Conservation (phyloP, 2,113 vertebrate genomes). For the Terrapene triunguis region DNA sequence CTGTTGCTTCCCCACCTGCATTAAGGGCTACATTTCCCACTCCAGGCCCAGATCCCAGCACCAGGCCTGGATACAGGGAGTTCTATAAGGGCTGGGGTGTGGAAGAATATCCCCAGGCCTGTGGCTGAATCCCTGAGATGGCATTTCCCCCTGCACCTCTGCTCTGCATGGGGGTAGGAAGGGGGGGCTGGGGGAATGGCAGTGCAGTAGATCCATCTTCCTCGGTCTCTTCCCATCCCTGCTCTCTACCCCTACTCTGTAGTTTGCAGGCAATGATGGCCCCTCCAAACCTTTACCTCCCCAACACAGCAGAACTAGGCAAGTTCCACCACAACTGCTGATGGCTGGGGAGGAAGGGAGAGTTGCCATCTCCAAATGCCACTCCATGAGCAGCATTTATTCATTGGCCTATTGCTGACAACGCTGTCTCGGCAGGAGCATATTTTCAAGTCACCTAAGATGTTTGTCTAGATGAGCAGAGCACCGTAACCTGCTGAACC, state of each 20-base stretch:
- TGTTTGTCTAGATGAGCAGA: neutral
- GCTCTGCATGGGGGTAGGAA: neutral
- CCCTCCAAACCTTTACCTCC: too few relatives aligned
- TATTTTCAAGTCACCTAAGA: neutral
- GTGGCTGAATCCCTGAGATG: neutral
- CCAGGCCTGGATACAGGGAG: neutral
- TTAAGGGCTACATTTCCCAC: neutral
- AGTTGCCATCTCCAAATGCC: neutral
- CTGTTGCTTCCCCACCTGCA: neutral
- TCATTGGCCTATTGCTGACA: fast-evolving
- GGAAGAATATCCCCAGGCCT: neutral
- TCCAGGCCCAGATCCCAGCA: neutral
- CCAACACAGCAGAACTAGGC: too few relatives aligned
- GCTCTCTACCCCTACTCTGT: neutral
- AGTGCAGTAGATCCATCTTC: neutral
- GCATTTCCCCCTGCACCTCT: neutral
- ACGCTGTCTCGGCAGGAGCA: neutral
- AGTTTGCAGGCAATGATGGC: neutral
- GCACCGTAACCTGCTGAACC: neutral
- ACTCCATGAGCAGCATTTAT: fast-evolving
- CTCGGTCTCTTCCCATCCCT: neutral
- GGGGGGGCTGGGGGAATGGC: neutral
- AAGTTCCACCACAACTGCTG: neutral
- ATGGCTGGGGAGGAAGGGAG: neutral
- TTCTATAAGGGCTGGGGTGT: neutral